phyloP scores from a whole-genome alignment of 2,113 vertebrate species.

The Oncorhynchus gorbuscha region DNA sequence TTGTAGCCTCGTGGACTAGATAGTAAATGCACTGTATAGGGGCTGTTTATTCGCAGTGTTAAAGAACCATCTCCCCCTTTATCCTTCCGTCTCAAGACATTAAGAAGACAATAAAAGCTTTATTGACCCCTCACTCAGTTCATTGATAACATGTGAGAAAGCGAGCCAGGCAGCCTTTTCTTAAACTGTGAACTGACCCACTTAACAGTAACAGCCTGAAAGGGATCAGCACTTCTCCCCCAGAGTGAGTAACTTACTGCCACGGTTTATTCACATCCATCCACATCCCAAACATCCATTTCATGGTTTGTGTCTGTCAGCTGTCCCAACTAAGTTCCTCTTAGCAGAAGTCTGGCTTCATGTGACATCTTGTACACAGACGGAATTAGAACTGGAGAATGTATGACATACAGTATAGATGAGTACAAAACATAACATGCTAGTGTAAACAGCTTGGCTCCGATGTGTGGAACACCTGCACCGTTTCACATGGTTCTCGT shows the following conservation, averaged over 20 bases:
- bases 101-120: conserved; percentile 42
- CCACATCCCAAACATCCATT: not conserved
- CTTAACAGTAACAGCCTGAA: not conserved
- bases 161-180: conserved; percentile 9
- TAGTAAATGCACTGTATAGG: conserved; percentile 44
- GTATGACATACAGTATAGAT: not conserved
- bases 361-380: not conserved
- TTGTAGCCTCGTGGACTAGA: conserved; percentile 11
- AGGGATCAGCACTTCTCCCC: not conserved
- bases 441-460: not conserved
- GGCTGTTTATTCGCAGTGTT: conserved; percentile 30
- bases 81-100: not conserved
- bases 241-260: not conserved
- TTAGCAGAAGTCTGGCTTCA: not conserved
- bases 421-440: not conserved
- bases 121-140: conserved; percentile 32
- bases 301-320: not conserved
- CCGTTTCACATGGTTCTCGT: not conserved
- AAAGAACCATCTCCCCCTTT: conserved; percentile 34
- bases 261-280: conserved; percentile 5
- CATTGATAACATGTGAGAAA: conserved; percentile 24
- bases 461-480: not conserved
- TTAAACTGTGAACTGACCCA: not conserved
- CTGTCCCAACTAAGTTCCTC: not conserved
- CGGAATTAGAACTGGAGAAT: not conserved